Evolutionary conservation across 2,113 vertebrate species (phyloP).

Genomic region (Psilopogon haemacephalus): DNA sequence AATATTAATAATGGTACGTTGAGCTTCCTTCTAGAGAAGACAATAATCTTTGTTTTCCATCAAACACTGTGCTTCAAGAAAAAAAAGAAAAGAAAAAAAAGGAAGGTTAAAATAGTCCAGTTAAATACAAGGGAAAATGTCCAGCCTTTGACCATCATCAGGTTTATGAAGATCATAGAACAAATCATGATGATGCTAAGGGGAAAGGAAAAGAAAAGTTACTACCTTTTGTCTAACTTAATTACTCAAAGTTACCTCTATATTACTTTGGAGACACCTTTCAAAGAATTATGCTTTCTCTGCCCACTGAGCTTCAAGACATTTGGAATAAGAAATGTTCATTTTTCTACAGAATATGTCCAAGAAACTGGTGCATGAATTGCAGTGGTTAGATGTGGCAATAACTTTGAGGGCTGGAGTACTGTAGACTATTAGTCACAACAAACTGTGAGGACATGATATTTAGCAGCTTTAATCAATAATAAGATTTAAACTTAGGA

Average conservation of each 20-base stretch:
- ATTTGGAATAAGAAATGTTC: background rate
- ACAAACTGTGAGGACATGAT: background rate
- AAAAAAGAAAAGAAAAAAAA: background rate
- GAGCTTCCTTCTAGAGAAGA: background rate
- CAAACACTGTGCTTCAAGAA: background rate
- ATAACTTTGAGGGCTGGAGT: background rate
- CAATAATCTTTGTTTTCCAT: background rate
- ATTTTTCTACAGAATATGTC: background rate
- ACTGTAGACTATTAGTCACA: background rate
- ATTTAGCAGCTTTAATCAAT: background rate
- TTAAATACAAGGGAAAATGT: background rate
- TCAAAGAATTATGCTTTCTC: background rate
- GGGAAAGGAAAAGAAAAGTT: background rate
- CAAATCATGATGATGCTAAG: background rate
- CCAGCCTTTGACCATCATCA: background rate
- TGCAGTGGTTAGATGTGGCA: background rate
- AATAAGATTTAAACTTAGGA: background rate
- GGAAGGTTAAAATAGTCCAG: background rate
- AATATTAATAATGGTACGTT: background rate
- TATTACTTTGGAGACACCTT: background rate
- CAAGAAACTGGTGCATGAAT: slow-evolving; percentile 13
- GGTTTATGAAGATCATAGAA: background rate
- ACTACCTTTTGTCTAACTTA: background rate
- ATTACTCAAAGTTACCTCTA: background rate
- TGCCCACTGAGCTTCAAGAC: background rate